phyloP scores from a whole-genome alignment of 2,113 vertebrate species.

The Tragelaphus scriptus region DNA sequence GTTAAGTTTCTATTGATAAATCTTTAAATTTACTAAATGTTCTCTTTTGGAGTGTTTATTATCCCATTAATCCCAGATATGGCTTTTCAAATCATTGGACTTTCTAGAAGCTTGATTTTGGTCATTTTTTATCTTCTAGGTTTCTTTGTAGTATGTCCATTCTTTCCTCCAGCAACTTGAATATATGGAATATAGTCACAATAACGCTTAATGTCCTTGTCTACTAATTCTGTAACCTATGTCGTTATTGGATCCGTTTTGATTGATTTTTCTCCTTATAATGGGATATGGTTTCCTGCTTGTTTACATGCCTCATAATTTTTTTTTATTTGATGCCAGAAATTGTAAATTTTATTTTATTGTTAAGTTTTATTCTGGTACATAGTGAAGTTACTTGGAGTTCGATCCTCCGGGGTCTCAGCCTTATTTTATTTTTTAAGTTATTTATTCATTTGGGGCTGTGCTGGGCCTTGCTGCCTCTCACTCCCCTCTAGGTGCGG shows the following conservation, averaged over 20 bases:
- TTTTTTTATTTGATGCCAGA: background rate
- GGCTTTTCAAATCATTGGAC: background rate
- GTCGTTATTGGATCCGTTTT: background rate
- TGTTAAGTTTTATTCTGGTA: background rate
- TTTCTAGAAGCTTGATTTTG: background rate
- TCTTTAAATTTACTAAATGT: background rate
- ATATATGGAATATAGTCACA: background rate
- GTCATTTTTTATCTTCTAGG: background rate
- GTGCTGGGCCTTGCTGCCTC: fast-evolving
- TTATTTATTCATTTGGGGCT: fast-evolving
- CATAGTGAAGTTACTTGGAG: background rate
- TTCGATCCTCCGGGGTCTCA: background rate
- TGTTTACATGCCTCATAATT: background rate
- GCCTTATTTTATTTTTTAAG: background rate
- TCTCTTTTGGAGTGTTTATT: background rate
- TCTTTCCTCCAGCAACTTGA: background rate
- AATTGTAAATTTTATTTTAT: background rate
- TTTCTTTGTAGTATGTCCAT: background rate
- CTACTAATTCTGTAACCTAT: background rate
- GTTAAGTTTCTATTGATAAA: background rate
- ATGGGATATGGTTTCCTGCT: background rate
- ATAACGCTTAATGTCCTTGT: background rate
- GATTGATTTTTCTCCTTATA: background rate
- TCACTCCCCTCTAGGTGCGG: fast-evolving
- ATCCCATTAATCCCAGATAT: background rate